phyloP scores from a whole-genome alignment of 1,140 invertebrate genomes.

The Popillia japonica region DNA sequence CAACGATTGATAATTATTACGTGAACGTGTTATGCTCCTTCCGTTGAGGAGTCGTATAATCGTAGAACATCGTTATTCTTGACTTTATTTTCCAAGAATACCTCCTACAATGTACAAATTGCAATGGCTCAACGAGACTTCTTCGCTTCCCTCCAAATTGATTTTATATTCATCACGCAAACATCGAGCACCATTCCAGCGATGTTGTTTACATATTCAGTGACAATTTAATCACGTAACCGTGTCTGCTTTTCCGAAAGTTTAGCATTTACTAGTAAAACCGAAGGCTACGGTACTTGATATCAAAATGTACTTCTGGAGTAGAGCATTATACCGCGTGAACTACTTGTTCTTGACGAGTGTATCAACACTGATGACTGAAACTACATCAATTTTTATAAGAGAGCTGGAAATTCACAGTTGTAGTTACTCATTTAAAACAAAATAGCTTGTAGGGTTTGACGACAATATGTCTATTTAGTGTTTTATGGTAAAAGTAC shows the following conservation, averaged over 20 bases:
- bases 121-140: not conserved
- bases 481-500: no score
- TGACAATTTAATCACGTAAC: slow-evolving; percentile 34
- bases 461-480: no score
- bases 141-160: not conserved
- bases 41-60: no score
- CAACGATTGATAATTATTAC: no score
- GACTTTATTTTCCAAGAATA: not conserved
- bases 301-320: not conserved
- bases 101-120: not conserved
- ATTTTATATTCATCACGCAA: not conserved
- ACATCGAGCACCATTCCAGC: not conserved
- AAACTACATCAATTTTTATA: not conserved
- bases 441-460: no score
- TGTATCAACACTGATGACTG: not conserved
- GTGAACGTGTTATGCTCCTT: no score
- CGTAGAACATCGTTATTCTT: not conserved
- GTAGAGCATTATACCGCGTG: not conserved
- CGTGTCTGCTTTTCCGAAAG: not conserved
- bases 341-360: not conserved
- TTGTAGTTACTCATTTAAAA: no score
- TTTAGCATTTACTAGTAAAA: not conserved
- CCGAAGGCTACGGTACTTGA: not conserved
- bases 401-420: no score
- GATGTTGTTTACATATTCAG: slow-evolving; percentile 37